Evolutionary conservation across 1,140 invertebrate genomes (phyloP).

Genomic region (Drosophila chauvacae): DNA sequence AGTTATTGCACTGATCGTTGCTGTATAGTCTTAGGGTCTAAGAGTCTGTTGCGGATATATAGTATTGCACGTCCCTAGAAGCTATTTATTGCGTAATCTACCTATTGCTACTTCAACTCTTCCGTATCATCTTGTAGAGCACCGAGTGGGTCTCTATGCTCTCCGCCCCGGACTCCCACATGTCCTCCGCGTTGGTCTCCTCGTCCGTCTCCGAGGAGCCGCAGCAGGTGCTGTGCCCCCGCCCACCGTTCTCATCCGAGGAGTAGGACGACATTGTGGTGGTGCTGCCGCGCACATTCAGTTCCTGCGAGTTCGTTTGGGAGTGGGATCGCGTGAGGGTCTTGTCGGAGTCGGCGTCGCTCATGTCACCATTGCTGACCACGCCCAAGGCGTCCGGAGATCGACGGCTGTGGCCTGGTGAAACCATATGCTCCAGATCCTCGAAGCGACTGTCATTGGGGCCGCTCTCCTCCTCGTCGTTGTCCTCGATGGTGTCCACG

Average conservation of each 20-base stretch:
- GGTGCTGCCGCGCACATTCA: conserved; percentile 55
- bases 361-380: conserved; percentile 43
- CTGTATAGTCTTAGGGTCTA: conserved; percentile 30
- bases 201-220: conserved; percentile 86
- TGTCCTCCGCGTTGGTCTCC: conserved; percentile 89
- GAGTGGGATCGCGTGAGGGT: conserved; percentile 69
- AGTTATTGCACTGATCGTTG: conserved; percentile 72
- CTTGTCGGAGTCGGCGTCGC: conserved; percentile 79
- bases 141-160: conserved; percentile 93
- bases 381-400: conserved; percentile 14
- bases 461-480: conserved; percentile 72
- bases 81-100: conserved; percentile 6
- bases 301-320: conserved; percentile 54
- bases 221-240: conserved; percentile 73
- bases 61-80: conserved; percentile 68
- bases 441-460: conserved; percentile 71
- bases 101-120: conserved; percentile 42
- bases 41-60: conserved; percentile 21
- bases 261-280: conserved; percentile 64
- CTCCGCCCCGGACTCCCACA: conserved; percentile 93
- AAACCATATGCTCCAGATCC: conserved; percentile 80
- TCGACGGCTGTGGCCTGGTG: conserved; percentile 45
- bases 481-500: conserved; percentile 82
- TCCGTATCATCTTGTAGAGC: conserved; percentile 89
- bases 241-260: conserved; percentile 65